phyloP scores from a whole-genome alignment of 2,888 invertebrate species.

The Rotaria magnacalcarata region DNA sequence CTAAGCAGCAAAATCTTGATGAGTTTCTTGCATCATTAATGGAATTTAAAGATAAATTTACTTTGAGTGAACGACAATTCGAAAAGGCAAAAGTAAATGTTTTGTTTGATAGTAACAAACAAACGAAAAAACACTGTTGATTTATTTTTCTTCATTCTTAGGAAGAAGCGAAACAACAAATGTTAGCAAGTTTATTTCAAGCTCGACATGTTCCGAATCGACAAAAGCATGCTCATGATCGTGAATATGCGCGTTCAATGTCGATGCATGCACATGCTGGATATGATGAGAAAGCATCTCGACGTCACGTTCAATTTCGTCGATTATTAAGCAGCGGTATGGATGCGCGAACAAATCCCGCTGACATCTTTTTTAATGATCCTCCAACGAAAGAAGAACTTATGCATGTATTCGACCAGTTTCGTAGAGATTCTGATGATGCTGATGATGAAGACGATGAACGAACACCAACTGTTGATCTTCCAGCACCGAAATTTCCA shows the following conservation, averaged over 20 bases:
- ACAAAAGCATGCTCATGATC: neutral
- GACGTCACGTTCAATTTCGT: neutral
- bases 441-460: constrained; percentile 9
- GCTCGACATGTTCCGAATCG: neutral
- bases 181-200: neutral
- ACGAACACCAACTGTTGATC: neutral
- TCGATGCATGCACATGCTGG: neutral
- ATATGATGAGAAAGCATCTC: neutral
- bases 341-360: neutral
- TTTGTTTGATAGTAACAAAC: no score
- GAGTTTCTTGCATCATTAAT: neutral
- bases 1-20: neutral
- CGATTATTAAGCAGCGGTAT: neutral
- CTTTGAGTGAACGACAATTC: neutral
- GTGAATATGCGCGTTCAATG: neutral
- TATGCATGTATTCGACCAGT: neutral
- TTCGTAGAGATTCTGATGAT: neutral
- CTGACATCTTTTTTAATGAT: neutral
- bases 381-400: neutral
- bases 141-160: neutral
- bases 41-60: neutral
- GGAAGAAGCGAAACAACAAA: neutral
- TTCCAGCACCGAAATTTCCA: neutral
- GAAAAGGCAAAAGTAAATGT: neutral
- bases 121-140: no score